Evolutionary conservation across 1,140 invertebrate genomes (phyloP).

Genomic region (Hyphantria cunea): DNA sequence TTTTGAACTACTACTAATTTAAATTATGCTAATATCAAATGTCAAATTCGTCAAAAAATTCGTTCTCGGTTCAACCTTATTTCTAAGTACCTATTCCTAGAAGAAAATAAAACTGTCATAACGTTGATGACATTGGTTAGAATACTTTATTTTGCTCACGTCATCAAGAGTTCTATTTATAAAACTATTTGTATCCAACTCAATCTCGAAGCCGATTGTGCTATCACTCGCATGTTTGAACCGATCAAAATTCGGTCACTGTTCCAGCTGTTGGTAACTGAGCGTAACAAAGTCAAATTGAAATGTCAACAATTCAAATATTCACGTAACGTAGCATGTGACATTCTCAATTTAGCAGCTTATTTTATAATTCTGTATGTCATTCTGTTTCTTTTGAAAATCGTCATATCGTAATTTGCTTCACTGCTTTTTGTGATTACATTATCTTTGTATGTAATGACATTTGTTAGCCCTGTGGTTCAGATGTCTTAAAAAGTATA

Average conservation of each 20-base stretch:
- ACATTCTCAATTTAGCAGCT: slow-evolving; percentile 7
- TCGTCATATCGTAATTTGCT: background rate
- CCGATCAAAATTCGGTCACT: slow-evolving; percentile 45
- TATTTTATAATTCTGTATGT: slow-evolving; percentile 20
- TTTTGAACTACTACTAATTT: too few relatives aligned
- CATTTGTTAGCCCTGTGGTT: too few relatives aligned
- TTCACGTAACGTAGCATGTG: slow-evolving; percentile 28
- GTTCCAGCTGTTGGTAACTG: slow-evolving; percentile 35
- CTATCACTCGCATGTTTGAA: slow-evolving; percentile 34
- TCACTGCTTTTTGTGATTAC: background rate
- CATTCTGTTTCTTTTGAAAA: slow-evolving; percentile 8
- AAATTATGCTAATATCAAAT: too few relatives aligned
- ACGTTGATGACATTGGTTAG: background rate
- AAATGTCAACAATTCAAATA: slow-evolving; percentile 65
- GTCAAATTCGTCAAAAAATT: too few relatives aligned
- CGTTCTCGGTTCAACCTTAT: too few relatives aligned
- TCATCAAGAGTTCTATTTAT: background rate
- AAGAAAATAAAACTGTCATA: too few relatives aligned
- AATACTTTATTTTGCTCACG: background rate
- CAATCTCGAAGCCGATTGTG: background rate
- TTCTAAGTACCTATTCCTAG: too few relatives aligned
- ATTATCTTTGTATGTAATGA: background rate
- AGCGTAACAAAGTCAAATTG: slow-evolving; percentile 66
- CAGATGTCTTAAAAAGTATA: too few relatives aligned
- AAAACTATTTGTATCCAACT: slow-evolving; percentile 18